Conservation (phyloP, 2,113 vertebrate genomes). For the Chunga burmeisteri region DNA sequence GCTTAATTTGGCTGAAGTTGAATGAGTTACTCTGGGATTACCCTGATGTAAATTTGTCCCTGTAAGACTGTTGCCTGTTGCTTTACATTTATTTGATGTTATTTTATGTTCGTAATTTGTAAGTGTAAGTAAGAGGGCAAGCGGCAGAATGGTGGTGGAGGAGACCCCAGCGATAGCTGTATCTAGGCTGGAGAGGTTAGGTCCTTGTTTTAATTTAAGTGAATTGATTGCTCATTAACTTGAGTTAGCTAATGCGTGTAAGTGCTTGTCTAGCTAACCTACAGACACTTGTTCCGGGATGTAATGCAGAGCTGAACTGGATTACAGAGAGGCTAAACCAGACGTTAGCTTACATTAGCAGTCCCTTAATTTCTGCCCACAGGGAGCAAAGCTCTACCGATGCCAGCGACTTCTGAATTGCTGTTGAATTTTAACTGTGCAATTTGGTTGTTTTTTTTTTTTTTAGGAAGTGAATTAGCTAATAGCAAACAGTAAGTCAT, state of each 20-base stretch:
- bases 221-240: not conserved
- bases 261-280: not conserved
- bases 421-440: not conserved
- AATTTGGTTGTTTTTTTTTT: not conserved
- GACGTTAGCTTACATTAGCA: not conserved
- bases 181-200: not conserved
- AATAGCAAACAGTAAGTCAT: not conserved
- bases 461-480: not conserved
- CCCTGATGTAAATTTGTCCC: not conserved
- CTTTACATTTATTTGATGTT: not conserved
- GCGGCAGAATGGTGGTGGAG: accelerated
- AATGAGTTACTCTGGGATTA: not conserved
- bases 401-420: not conserved
- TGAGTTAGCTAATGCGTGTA: not conserved
- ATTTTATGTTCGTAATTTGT: not conserved
- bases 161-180: not conserved
- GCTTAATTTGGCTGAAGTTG: not conserved
- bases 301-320: not conserved
- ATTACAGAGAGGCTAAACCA: not conserved
- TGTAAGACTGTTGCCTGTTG: not conserved
- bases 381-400: not conserved
- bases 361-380: not conserved
- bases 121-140: not conserved
- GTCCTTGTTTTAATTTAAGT: not conserved
- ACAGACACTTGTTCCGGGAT: not conserved